Base-by-base conservation (phyloP, 2,797 vertebrate species). In the Aulostomus chinensis region DNA sequence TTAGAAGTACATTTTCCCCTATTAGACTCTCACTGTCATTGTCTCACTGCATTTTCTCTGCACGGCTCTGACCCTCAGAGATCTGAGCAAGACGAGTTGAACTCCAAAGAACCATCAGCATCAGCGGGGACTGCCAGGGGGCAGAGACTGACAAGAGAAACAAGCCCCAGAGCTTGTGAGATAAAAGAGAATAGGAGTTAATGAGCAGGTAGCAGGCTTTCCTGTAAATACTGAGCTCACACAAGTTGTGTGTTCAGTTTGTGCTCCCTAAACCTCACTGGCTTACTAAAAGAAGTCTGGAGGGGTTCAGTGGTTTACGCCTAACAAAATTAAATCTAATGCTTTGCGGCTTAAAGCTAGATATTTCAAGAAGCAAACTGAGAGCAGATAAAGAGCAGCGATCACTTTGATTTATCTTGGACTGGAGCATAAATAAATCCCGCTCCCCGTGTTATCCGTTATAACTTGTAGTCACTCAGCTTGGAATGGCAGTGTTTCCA, bases 101-200 rank as follows among this genome's bases (percentile, higher is more conserved):
- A 18, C 42, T 74, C 54, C 33, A 57, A 68, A 77, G 59, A 67
- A 73, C 58, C 29, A 38, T 59, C 58, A 60, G 62, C 65, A 51
- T 66, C 54, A 65, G 71, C 49, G 34, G 73, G 33, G 43, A 77
- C 64, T 68, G 81, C 82, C 76, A 37, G 6, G 36, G 79, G 82
- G 65, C 76, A 71, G 42, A 74, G 45, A 49, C 68, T 62, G 64
- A 80, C 75, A 62, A 68, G 66, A 76, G 54, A 58, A 78, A 75
- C 54, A 64, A 80, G 76, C 63, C 68, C 72, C 22, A 39, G 33
- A 73, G 73, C 57, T 68, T 57, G 31, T 49, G 35, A 54, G 73
- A 84, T 78, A 50, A 87, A 82, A 80, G 68, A 62, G 72, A 85
- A 71, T 40, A 10, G 10, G 59, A 76, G 68, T 66, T 84, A 85